Evolutionary conservation across 2,113 vertebrate species (phyloP).

Genomic region (Osmerus eperlanus): DNA sequence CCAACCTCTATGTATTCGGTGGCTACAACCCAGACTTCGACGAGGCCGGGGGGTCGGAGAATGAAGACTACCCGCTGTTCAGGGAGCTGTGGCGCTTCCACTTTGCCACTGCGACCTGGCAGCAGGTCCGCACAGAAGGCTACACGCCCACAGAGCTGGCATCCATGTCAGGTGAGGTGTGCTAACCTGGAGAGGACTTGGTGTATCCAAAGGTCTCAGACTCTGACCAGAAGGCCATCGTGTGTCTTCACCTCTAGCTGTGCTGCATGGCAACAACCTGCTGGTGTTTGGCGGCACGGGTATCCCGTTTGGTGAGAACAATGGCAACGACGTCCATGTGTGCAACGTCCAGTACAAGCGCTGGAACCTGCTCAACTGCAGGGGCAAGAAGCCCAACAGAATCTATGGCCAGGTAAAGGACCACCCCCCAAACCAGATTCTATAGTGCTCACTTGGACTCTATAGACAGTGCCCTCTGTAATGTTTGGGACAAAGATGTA

Average conservation of each 20-base stretch:
- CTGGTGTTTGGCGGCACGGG: slow-evolving; percentile 95
- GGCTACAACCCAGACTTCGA: slow-evolving; percentile 97
- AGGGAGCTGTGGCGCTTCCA: slow-evolving; percentile 97
- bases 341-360: slow-evolving; percentile 95
- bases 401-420: slow-evolving; percentile 91
- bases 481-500: too few species aligned
- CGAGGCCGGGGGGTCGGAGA: slow-evolving; percentile 89
- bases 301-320: slow-evolving; percentile 97
- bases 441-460: too few species aligned
- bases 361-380: slow-evolving; percentile 92
- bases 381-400: slow-evolving; percentile 92
- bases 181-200: neutral
- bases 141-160: slow-evolving; percentile 97
- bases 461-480: too few species aligned
- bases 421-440: too few species aligned
- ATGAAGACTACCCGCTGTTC: slow-evolving; percentile 96
- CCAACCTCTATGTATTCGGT: slow-evolving; percentile 93
- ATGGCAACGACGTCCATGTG: slow-evolving; percentile 93
- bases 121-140: slow-evolving; percentile 92
- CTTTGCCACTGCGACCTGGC: slow-evolving; percentile 93
- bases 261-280: slow-evolving; percentile 93
- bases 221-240: neutral
- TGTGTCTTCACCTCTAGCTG: slow-evolving; percentile 67
- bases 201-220: neutral
- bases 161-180: slow-evolving; percentile 88